These are phyloP conservation scores for Phortica magna DNA, from an alignment of 2,888 invertebrate species.

Conservation along the genomic window DNA sequence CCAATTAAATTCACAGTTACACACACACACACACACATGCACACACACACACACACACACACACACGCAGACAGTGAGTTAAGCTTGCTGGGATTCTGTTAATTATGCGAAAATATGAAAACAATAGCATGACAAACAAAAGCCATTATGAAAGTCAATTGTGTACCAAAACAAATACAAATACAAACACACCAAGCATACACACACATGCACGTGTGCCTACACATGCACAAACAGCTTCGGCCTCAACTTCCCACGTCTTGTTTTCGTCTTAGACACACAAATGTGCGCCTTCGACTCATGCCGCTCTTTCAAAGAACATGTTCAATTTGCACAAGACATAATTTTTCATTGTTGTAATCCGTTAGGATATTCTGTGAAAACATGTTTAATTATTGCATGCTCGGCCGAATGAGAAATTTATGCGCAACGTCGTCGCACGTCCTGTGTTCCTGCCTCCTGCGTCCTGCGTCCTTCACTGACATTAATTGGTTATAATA, in stretches of 20 bases:
- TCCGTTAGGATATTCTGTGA: conserved; percentile 11
- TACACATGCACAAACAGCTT: conserved; percentile 26
- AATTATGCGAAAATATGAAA: conserved; percentile 51
- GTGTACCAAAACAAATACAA: conserved; percentile 4
- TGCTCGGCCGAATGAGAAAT: conserved; percentile 14
- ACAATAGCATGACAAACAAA: conserved; percentile 34
- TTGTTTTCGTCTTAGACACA: too few relatives aligned
- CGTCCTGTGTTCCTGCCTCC: too few relatives aligned
- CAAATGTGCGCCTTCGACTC: too few relatives aligned
- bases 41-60: neutral
- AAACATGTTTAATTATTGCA: conserved; percentile 43
- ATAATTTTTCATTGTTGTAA: conserved; percentile 22
- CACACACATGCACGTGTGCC: neutral
- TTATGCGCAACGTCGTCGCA: conserved; percentile 10
- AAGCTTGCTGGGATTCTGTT: conserved; percentile 27
- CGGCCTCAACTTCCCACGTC: too few relatives aligned
- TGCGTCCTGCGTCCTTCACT: neutral
- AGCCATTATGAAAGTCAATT: conserved; percentile 15
- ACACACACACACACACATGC: neutral
- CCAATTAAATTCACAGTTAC: conserved; percentile 12
- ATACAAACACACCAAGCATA: neutral
- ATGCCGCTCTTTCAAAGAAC: conserved; percentile 27
- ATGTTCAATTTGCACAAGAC: conserved; percentile 42
- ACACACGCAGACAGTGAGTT: neutral
- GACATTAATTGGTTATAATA: conserved; percentile 23